Evolutionary conservation across 2,797 vertebrate species (phyloP).

Genomic region (Rhinophrynus dorsalis): DNA sequence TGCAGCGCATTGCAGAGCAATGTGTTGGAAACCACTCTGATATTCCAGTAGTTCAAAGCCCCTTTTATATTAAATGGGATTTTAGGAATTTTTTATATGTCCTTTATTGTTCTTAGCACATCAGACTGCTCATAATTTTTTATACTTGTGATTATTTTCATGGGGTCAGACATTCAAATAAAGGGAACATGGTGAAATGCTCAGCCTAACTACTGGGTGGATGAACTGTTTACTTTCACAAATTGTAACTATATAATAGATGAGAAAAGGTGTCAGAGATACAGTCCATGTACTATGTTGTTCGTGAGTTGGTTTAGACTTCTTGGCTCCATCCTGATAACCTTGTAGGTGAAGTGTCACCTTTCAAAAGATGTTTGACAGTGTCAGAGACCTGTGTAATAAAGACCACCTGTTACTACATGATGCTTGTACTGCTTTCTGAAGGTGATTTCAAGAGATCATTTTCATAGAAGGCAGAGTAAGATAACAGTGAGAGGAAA

Average conservation of each 20-base stretch:
- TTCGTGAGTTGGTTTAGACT: conserved; percentile 63
- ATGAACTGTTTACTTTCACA: conserved; percentile 51
- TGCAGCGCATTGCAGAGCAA: too few relatives aligned
- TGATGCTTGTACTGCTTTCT: conserved; percentile 48
- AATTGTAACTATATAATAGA: conserved; percentile 56
- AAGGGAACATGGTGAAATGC: conserved; percentile 53
- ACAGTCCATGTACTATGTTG: conserved; percentile 58
- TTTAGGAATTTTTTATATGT: too few relatives aligned
- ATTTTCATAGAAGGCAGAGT: not conserved
- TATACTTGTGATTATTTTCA: too few relatives aligned
- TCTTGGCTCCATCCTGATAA: conserved; percentile 57
- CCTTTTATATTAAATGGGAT: too few relatives aligned
- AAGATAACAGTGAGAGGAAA: conserved; percentile 37
- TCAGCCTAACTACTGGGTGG: conserved; percentile 39
- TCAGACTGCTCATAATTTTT: too few relatives aligned
- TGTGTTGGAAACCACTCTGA: too few relatives aligned
- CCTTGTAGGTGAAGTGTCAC: conserved; percentile 55
- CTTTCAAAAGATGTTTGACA: conserved; percentile 56
- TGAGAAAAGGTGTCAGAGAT: conserved; percentile 55
- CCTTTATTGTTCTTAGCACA: too few relatives aligned
- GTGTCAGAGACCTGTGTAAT: conserved; percentile 54
- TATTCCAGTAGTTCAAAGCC: too few relatives aligned
- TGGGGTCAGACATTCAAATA: conserved; percentile 20
- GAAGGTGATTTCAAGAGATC: conserved; percentile 28
- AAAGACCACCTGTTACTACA: conserved; percentile 51